Base-by-base conservation (phyloP, 2,797 vertebrate genomes). In the Ptychadena robeensis region DNA sequence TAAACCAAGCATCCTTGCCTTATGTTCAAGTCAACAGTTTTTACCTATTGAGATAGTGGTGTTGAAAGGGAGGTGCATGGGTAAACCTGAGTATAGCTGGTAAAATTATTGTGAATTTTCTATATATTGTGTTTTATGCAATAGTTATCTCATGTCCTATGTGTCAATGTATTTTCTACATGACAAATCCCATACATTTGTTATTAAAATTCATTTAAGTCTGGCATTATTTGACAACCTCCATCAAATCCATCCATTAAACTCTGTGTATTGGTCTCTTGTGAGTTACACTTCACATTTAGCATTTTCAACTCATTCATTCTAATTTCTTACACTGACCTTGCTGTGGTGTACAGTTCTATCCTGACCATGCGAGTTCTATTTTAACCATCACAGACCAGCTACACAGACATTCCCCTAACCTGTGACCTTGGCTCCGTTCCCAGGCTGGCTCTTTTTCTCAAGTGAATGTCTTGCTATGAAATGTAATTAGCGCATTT, bases 391-490 rank as follows among this genome's bases (percentile, higher is more conserved):
- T 74, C 34, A 63, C 7, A 1, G n/a, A 6, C 32, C 25, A 40
- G 18, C 32, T 22, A 74, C 7, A 30, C 12, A 63, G 11, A 63
- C 30, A 15, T 75, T 75, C 8, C 9, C 59, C 73, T 64, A 38
- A 64, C 32, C 27, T 37, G 37, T 75, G 73, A 75, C 57, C 59
- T 75, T 75, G 73, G 73, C 73, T 38, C 34, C 12, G 1, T 75
- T 75, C 73, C 57, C 73, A 75, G 73, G 30, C 15, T 30, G 57
- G 73, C 57, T 75, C 25, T 64, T 64, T 57, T 64, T 40, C 53
- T 64, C 57, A 30, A 22, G 9, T 64, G 14, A 75, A 64, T 64
- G 57, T 32, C 27, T 75, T 61, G 61, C 25, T 53, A 75, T 59
- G 27, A 38, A 75, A 53, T 25, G 22, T 38, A 64, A 40, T 75